These are phyloP conservation scores for Steinernema carpocapsae DNA, from an alignment of 2,888 invertebrate genomes.

Conservation along the genomic window DNA sequence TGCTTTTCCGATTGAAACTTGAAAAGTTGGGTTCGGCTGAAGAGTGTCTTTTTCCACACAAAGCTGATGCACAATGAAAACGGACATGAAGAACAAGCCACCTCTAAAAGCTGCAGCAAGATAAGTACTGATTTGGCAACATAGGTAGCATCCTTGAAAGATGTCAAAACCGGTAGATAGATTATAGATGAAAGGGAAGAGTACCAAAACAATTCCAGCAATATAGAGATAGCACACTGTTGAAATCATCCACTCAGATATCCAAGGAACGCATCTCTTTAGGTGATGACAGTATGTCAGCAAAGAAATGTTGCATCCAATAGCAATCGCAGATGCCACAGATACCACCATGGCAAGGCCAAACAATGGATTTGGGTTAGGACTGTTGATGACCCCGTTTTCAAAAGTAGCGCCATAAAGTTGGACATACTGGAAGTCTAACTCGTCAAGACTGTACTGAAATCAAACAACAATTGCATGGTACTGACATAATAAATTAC, in stretches of 20 bases:
- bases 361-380: not conserved
- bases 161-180: conserved; percentile 17
- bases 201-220: not conserved
- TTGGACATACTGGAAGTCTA: conserved; percentile 16
- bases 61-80: conserved; percentile 1
- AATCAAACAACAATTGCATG: conserved; percentile 14
- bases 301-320: not conserved
- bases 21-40: not conserved
- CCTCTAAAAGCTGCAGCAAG: not conserved
- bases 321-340: not conserved
- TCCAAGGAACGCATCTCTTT: conserved; percentile 10
- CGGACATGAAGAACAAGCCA: not conserved
- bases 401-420: not conserved
- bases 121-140: not conserved
- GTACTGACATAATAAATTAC: not conserved
- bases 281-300: not conserved
- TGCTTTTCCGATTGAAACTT: not conserved
- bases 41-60: conserved; percentile 1
- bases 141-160: conserved; percentile 10
- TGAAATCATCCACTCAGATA: not conserved
- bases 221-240: not conserved
- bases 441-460: conserved; percentile 20
- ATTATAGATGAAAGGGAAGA: conserved; percentile 10
- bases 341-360: not conserved
- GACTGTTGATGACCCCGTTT: not conserved